Evolutionary conservation across 92 coral and sea anemone species (phyloP).

Genomic region (Zoanthus gigantus): DNA sequence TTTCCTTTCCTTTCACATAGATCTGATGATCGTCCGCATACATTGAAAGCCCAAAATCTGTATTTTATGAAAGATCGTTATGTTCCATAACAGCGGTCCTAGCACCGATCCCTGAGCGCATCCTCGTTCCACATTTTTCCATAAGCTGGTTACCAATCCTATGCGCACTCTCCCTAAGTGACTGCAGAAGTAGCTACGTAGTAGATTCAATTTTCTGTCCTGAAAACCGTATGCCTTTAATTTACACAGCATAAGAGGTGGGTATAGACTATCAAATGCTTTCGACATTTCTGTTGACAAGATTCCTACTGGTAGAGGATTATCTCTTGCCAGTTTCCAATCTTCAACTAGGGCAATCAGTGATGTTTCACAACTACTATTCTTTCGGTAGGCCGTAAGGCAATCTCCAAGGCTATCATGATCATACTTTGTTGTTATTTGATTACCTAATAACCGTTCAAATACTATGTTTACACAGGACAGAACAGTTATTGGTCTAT

Average conservation of each 20-base stretch:
- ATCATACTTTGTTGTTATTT: slow-evolving; percentile 4
- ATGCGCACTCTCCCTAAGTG: too few relatives aligned
- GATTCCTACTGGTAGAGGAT: slow-evolving; percentile 42
- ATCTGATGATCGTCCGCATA: too few relatives aligned
- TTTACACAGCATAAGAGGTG: slow-evolving; percentile 51
- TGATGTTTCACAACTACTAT: slow-evolving; percentile 27
- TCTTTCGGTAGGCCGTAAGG: slow-evolving; percentile 32
- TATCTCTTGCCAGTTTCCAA: slow-evolving; percentile 60
- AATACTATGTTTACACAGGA: slow-evolving; percentile 18
- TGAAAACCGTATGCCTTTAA: slow-evolving; percentile 62
- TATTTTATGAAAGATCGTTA: too few relatives aligned
- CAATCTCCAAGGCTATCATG: neutral
- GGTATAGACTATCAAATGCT: slow-evolving; percentile 54
- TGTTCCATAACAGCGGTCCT: too few relatives aligned
- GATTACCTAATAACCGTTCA: slow-evolving; percentile 7
- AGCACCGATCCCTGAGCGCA: too few relatives aligned
- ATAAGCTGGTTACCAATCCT: too few relatives aligned
- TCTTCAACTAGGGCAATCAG: slow-evolving; percentile 39
- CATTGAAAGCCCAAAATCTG: too few relatives aligned
- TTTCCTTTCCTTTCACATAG: too few relatives aligned
- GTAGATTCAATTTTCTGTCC: neutral
- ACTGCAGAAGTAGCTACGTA: too few relatives aligned
- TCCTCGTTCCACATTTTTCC: too few relatives aligned
- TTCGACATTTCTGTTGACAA: slow-evolving; percentile 69
- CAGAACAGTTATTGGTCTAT: slow-evolving; percentile 41